Evolutionary conservation across 2,797 vertebrate species (phyloP).

Genomic region (Acanthurus leucopareius): DNA sequence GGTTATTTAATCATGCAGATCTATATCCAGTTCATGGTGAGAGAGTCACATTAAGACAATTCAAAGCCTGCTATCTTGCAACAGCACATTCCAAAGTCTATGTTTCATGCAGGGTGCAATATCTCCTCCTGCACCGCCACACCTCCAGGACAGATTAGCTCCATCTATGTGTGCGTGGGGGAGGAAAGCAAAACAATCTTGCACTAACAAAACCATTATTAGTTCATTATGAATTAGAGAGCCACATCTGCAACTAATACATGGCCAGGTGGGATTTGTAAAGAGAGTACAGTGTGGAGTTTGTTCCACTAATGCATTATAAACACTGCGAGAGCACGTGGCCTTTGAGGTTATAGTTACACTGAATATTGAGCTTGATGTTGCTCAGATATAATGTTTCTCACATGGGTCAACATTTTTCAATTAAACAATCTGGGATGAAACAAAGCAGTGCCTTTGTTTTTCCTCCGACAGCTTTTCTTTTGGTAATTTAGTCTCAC

Average conservation of each 20-base stretch:
- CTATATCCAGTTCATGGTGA: conserved; percentile 86
- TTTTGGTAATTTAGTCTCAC: conserved; percentile 45
- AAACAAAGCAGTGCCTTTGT: conserved; percentile 74
- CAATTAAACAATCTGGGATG: conserved; percentile 82
- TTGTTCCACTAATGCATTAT: conserved; percentile 87
- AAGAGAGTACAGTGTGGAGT: conserved; percentile 86
- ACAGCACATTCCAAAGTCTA: conserved; percentile 88
- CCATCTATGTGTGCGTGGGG: conserved; percentile 84
- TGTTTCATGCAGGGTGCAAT: conserved; percentile 91
- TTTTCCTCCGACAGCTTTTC: conserved; percentile 63
- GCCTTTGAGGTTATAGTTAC: conserved; percentile 85
- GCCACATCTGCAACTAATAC: conserved; percentile 93
- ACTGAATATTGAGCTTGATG: conserved; percentile 79
- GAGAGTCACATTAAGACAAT: conserved; percentile 86
- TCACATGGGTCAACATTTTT: conserved; percentile 83
- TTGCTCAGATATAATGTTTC: conserved; percentile 82
- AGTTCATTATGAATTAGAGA: conserved; percentile 92
- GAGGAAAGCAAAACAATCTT: conserved; percentile 86
- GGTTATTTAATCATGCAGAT: conserved; percentile 91
- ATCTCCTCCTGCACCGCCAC: conserved; percentile 89
- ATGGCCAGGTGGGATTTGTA: conserved; percentile 86
- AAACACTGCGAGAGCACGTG: conserved; percentile 80
- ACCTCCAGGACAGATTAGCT: conserved; percentile 94
- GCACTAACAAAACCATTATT: conserved; percentile 94
- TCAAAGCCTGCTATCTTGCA: conserved; percentile 85